Conservation (phyloP, 64 coral and sea anemone species). For the Stylophora pistillata region DNA sequence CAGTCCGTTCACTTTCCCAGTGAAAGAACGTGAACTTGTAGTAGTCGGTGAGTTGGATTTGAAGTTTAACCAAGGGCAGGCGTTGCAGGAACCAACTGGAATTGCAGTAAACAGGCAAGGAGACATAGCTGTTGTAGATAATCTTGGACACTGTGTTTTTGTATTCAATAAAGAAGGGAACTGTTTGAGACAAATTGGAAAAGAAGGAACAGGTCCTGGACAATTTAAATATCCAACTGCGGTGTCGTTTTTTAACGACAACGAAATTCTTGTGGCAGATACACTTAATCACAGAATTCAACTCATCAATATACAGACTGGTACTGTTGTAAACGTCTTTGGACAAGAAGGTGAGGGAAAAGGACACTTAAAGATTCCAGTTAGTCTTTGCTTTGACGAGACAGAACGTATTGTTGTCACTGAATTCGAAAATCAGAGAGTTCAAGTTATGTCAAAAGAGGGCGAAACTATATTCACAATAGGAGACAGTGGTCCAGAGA, state of each 20-base stretch:
- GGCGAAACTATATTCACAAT: slow-evolving; percentile 19
- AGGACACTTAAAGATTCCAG: not conserved
- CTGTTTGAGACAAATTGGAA: not conserved
- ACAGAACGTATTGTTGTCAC: slow-evolving; percentile 15
- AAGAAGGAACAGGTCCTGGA: not conserved
- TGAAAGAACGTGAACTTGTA: not conserved
- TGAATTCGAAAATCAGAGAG: not conserved
- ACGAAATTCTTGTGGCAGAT: not conserved
- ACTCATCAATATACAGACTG: not conserved
- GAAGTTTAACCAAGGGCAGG: not conserved
- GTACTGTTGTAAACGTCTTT: slow-evolving; percentile 6
- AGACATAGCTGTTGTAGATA: not conserved
- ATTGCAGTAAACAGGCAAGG: not conserved
- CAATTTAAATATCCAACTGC: not conserved
- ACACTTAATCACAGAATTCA: not conserved
- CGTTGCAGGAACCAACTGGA: accelerated
- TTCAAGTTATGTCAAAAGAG: slow-evolving; percentile 25
- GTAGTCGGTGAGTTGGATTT: not conserved
- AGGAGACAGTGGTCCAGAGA: slow-evolving; percentile 29
- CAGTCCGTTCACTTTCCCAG: not conserved
- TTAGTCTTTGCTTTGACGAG: slow-evolving; percentile 4
- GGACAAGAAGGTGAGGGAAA: not conserved
- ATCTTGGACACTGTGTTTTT: not conserved
- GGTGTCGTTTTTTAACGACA: not conserved
- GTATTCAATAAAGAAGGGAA: slow-evolving; percentile 12